Conservation (phyloP, 2,113 vertebrate genomes). For the Odobenus rosmarus region DNA sequence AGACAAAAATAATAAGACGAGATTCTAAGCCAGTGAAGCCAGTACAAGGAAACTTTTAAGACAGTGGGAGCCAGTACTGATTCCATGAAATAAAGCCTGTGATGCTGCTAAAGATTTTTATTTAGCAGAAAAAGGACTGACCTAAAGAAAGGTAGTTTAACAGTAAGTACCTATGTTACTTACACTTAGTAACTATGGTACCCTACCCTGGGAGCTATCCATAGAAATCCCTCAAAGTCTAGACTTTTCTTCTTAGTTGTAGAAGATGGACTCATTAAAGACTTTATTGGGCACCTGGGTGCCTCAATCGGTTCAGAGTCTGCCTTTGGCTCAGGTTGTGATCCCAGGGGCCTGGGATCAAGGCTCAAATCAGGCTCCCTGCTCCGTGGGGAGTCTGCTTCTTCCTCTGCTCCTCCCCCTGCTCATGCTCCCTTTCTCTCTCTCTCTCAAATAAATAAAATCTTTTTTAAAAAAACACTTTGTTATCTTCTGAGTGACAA, state of each 20-base stretch:
- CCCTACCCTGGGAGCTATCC: accelerated
- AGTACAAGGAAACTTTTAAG: background rate
- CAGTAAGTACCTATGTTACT: background rate
- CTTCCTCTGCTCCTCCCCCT: no score
- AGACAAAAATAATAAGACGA: background rate
- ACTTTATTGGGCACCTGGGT: background rate
- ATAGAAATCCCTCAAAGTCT: background rate
- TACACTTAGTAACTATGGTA: background rate
- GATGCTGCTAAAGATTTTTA: background rate
- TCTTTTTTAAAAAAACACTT: no score
- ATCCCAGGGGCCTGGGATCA: no score
- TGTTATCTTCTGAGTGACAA: background rate
- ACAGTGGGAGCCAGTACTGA: background rate
- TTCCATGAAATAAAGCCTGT: background rate
- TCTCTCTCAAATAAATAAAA: no score
- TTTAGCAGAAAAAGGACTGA: background rate
- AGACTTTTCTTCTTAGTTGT: background rate
- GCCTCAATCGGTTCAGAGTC: no score
- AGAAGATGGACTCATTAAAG: background rate
- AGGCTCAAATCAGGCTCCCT: no score
- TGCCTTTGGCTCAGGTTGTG: no score
- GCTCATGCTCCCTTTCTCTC: no score
- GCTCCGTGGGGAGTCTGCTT: no score
- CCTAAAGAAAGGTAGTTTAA: background rate
- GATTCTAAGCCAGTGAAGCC: background rate